These are phyloP conservation scores for Tetropium fuscum DNA, from an alignment of 2,888 invertebrate genomes.

Conservation along the genomic window DNA sequence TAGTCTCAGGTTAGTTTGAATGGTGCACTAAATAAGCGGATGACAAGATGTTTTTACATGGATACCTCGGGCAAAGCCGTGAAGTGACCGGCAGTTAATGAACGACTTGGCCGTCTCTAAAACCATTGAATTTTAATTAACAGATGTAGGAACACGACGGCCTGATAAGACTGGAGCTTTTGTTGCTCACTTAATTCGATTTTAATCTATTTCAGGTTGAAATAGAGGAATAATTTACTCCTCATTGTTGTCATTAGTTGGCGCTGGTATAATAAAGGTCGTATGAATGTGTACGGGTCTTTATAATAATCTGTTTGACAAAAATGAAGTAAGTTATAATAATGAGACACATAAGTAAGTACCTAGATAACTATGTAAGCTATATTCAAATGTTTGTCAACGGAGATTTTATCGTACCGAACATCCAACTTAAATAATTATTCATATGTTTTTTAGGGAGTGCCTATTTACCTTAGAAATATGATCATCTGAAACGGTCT, in stretches of 20 bases:
- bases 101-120: slow-evolving; percentile 29
- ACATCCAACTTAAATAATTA: too few species aligned
- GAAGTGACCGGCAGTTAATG: slow-evolving; percentile 36
- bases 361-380: too few species aligned
- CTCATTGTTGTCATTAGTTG: slow-evolving; percentile 16
- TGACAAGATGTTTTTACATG: slow-evolving; percentile 27
- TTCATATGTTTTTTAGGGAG: too few species aligned
- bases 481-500: too few species aligned
- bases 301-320: not conserved
- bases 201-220: slow-evolving; percentile 23
- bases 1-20: slow-evolving; percentile 19
- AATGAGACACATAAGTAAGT: too few species aligned
- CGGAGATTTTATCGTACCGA: too few species aligned
- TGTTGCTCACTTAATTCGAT: slow-evolving; percentile 26
- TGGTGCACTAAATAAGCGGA: slow-evolving; percentile 22
- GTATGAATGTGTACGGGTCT: not conserved
- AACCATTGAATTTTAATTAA: slow-evolving; percentile 51
- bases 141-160: slow-evolving; percentile 41
- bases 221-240: slow-evolving; percentile 25
- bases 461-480: too few species aligned
- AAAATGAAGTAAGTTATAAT: not conserved
- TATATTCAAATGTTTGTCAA: too few species aligned
- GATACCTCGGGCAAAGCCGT: slow-evolving; percentile 27
- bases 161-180: slow-evolving; percentile 29
- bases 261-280: slow-evolving; percentile 7